phyloP scores from a whole-genome alignment of 2,797 vertebrate genomes.

The Acanthopagrus latus region DNA sequence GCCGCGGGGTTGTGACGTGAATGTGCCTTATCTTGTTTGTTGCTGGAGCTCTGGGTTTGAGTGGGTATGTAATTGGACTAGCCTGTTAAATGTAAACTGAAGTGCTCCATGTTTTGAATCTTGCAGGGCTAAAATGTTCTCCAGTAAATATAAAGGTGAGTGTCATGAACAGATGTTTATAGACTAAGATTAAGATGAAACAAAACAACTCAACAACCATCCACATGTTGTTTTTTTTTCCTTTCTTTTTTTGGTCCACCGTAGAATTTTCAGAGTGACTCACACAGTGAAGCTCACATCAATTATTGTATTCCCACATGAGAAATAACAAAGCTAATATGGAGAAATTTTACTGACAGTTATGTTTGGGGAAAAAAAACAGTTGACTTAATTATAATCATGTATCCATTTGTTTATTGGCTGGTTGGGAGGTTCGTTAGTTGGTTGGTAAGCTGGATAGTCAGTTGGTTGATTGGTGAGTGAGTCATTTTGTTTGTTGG shows the following conservation, averaged over 20 bases:
- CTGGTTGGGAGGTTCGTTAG: no score
- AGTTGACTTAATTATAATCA: not conserved
- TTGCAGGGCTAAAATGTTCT: constrained; percentile 6
- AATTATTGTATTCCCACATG: not conserved
- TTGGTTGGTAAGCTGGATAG: no score
- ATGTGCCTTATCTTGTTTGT: constrained; percentile 55
- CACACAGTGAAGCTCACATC: constrained; percentile 6
- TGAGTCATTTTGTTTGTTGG: no score
- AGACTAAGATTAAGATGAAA: constrained; percentile 24
- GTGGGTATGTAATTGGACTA: constrained; percentile 27
- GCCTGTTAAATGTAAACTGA: constrained; percentile 1
- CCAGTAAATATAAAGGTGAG: not conserved
- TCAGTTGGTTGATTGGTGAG: no score
- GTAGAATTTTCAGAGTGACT: constrained; percentile 19
- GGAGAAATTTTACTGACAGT: not conserved
- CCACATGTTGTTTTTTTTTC: constrained; percentile 23
- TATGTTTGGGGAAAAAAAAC: not conserved
- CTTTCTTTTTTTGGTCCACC: constrained; percentile 2
- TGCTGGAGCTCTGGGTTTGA: constrained; percentile 21
- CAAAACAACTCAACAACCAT: constrained; percentile 22
- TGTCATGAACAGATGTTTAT: not conserved
- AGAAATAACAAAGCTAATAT: constrained; percentile 6
- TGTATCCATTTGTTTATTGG: no score
- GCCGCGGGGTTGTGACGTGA: constrained; percentile 6
- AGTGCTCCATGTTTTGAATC: not conserved